phyloP scores from a whole-genome alignment of 2,113 vertebrate genomes.

The Albula glossodonta region DNA sequence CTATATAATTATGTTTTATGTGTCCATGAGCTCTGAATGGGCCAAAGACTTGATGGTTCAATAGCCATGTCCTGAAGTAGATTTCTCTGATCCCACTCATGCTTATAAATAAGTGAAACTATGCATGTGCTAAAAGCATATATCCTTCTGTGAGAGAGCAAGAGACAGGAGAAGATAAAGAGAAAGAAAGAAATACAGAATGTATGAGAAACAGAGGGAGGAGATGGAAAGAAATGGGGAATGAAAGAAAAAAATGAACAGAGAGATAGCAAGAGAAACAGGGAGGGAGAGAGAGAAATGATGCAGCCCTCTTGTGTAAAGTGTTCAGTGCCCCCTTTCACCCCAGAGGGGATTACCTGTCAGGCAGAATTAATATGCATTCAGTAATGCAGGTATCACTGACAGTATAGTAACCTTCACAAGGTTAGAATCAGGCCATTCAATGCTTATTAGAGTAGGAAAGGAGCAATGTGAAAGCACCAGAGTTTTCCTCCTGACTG shows the following conservation, averaged over 20 bases:
- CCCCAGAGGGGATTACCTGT: background rate
- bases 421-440: background rate
- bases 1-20: too few species aligned
- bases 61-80: background rate
- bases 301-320: background rate
- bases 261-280: background rate
- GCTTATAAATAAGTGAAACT: background rate
- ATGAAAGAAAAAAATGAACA: background rate
- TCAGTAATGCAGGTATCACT: background rate
- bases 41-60: background rate
- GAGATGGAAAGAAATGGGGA: background rate
- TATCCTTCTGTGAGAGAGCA: background rate
- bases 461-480: background rate
- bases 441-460: background rate
- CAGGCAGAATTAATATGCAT: background rate
- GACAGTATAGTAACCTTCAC: conserved; percentile 5
- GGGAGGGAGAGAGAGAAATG: background rate
- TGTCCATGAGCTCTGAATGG: background rate
- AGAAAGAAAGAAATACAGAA: background rate
- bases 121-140: background rate
- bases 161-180: too few species aligned
- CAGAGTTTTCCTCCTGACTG: background rate
- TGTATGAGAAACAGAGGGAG: background rate
- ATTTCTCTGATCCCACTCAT: background rate
- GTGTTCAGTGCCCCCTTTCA: background rate